Evolutionary conservation across 1,140 invertebrate genomes (phyloP).

Genomic region (Tribolium castaneum): DNA sequence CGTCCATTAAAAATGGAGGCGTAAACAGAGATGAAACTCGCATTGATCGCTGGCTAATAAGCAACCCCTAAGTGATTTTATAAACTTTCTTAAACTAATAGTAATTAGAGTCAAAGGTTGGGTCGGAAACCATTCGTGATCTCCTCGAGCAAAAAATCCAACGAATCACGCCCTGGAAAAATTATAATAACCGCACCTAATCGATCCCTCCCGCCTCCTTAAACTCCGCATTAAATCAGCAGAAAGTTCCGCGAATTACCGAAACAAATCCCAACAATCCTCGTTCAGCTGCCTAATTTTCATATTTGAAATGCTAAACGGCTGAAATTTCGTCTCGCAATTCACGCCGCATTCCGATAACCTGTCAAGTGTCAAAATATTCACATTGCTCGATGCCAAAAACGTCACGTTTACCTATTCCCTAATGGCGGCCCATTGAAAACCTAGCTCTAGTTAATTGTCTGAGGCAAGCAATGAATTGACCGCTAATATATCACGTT

Average conservation of each 20-base stretch:
- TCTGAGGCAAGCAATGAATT: background rate
- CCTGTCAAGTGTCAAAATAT: background rate
- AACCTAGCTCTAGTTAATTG: background rate
- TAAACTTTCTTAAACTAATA: too few relatives aligned
- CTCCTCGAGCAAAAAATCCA: too few relatives aligned
- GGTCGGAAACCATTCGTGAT: too few relatives aligned
- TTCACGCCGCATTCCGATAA: background rate
- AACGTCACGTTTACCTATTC: background rate
- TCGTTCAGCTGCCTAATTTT: constrained; percentile 1
- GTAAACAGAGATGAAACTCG: too few relatives aligned
- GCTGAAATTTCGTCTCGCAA: background rate
- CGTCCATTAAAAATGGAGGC: background rate
- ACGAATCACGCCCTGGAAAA: too few relatives aligned
- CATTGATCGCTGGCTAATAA: too few relatives aligned
- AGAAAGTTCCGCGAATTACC: constrained; percentile 9
- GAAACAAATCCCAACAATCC: constrained; percentile 3
- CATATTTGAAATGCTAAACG: constrained; percentile 19
- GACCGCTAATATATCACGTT: background rate
- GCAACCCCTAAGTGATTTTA: too few relatives aligned
- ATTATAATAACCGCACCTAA: background rate
- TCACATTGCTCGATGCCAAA: background rate
- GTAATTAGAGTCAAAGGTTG: too few relatives aligned
- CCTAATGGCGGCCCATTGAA: background rate
- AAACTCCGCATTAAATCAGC: constrained; percentile 2
- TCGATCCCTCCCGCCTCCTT: background rate